Evolutionary conservation across 1,140 invertebrate genomes (phyloP).

Genomic region (Pseudomyrmex flavicornis): DNA sequence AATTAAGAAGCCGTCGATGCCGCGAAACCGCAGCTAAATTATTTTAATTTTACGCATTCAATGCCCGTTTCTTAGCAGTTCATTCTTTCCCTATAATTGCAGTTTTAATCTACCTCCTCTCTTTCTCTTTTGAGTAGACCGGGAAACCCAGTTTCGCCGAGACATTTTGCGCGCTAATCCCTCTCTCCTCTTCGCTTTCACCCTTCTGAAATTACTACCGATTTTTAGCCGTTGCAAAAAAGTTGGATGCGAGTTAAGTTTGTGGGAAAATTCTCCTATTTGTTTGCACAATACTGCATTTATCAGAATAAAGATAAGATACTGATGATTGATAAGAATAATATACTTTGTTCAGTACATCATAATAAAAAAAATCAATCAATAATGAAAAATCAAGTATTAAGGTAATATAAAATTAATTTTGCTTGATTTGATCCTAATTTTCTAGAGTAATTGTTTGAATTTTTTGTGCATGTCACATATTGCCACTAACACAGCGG

Average conservation of each 20-base stretch:
- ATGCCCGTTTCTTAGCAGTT: conserved; percentile 70
- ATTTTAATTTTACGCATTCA: conserved; percentile 77
- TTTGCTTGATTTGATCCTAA: neutral
- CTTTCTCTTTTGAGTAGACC: conserved; percentile 36
- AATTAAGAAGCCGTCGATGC: conserved; percentile 18
- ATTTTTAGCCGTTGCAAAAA: conserved; percentile 6
- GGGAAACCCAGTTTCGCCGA: conserved; percentile 69
- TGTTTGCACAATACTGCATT: too few species aligned
- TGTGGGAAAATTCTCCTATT: neutral
- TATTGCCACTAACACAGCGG: too few species aligned
- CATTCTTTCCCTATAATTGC: conserved; percentile 79
- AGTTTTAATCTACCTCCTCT: conserved; percentile 76
- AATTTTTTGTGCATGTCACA: too few species aligned
- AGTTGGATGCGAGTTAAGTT: conserved; percentile 2
- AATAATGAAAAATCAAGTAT: neutral
- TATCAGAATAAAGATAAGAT: too few species aligned
- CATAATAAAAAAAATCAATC: neutral
- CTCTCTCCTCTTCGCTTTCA: neutral
- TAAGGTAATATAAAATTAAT: conserved; percentile 4
- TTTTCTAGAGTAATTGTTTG: too few species aligned
- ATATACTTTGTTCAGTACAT: too few species aligned
- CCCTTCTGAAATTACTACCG: conserved; percentile 10
- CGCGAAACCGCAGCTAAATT: conserved; percentile 65
- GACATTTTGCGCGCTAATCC: conserved; percentile 58
- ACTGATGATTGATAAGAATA: too few species aligned